Conservation (phyloP, 2,888 invertebrate genomes). For the Netelia inedita region DNA sequence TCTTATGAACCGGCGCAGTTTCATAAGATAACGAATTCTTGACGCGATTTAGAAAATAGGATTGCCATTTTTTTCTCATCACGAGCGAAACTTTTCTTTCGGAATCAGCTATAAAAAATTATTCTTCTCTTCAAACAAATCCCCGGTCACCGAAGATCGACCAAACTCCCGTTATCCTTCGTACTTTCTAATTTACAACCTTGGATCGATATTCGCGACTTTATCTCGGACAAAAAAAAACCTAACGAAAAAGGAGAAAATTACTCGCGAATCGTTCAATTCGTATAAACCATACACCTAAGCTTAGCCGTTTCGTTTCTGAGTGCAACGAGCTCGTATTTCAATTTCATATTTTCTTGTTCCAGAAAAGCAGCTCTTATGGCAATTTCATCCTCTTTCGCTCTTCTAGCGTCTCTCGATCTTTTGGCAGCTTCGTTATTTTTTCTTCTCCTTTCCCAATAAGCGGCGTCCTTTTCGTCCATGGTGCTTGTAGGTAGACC, state of each 20-base stretch:
- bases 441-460: constrained; percentile 94
- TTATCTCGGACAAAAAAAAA: neutral
- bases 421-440: constrained; percentile 98
- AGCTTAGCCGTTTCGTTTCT: constrained; percentile 88
- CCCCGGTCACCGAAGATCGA: neutral
- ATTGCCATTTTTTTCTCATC: neutral
- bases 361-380: constrained; percentile 95
- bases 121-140: neutral
- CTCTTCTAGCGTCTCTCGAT: constrained; percentile 94
- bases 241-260: neutral
- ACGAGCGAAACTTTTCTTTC: neutral
- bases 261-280: constrained; percentile 62
- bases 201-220: constrained; percentile 6
- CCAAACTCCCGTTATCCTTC: neutral
- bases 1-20: too few relatives aligned
- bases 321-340: constrained; percentile 89
- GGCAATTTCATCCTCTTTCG: constrained; percentile 96
- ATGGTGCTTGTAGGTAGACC: constrained; percentile 75
- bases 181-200: constrained; percentile 9
- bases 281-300: constrained; percentile 85
- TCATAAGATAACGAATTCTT: too few relatives aligned
- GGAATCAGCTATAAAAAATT: neutral
- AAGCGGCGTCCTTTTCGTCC: constrained; percentile 90
- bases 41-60: neutral
- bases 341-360: constrained; percentile 93